phyloP scores from a whole-genome alignment of 2,888 invertebrate genomes.

The Beris chalybata region DNA sequence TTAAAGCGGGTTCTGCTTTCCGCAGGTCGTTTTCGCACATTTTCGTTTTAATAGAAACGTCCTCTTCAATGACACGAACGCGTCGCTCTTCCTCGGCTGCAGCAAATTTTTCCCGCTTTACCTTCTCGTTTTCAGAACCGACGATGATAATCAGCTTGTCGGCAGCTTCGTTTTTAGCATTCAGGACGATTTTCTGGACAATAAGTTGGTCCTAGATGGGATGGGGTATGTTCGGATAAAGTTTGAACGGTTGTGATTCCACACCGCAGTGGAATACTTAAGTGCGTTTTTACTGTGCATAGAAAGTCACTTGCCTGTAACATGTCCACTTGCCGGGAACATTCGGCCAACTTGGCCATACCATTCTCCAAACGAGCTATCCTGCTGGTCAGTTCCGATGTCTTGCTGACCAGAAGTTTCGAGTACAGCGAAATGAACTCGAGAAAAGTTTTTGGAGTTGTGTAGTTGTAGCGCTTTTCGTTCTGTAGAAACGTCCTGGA shows the following conservation, averaged over 20 bases:
- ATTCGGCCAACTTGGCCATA: conserved; percentile 82
- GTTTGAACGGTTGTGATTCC: too few relatives aligned
- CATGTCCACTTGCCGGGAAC: conserved; percentile 83
- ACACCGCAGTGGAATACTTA: too few relatives aligned
- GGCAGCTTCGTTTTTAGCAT: conserved; percentile 88
- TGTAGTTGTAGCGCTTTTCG: conserved; percentile 92
- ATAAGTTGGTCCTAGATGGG: conserved; percentile 56
- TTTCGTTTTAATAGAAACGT: conserved; percentile 82
- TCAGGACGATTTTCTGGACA: conserved; percentile 79
- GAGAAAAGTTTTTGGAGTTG: conserved; percentile 96
- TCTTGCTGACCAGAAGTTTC: conserved; percentile 72
- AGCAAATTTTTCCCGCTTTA: conserved; percentile 81
- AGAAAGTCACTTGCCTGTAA: conserved; percentile 63
- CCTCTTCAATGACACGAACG: conserved; percentile 86
- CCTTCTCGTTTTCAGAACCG: conserved; percentile 88
- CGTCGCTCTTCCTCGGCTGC: conserved; percentile 87
- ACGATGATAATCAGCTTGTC: conserved; percentile 87
- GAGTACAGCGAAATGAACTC: conserved; percentile 88
- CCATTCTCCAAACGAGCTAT: conserved; percentile 85
- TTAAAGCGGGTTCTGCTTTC: conserved; percentile 89
- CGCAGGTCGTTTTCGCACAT: conserved; percentile 88
- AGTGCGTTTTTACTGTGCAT: neutral
- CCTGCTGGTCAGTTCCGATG: conserved; percentile 70
- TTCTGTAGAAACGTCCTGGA: conserved; percentile 80
- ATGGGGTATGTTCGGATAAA: neutral